These are phyloP conservation scores for Habropoda laboriosa DNA, from an alignment of 1,140 invertebrate genomes.

Conservation along the genomic window DNA sequence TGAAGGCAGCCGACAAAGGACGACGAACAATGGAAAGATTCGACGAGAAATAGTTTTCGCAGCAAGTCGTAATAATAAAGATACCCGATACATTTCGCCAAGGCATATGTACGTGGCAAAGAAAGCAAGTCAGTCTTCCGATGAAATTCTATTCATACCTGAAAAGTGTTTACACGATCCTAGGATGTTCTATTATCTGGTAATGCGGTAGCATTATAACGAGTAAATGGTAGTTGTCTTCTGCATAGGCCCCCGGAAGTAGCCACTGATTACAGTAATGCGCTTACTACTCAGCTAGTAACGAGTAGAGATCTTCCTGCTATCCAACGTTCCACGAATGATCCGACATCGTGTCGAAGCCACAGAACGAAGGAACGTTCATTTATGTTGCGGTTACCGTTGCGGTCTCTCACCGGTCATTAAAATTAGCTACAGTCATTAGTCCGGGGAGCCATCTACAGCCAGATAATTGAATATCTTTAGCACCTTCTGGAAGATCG, in stretches of 20 bases:
- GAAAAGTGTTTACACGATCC: slow-evolving; percentile 64
- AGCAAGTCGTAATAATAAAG: too few relatives aligned
- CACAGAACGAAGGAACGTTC: slow-evolving; percentile 38
- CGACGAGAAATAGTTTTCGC: too few relatives aligned
- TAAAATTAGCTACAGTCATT: slow-evolving; percentile 57
- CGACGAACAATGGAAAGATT: too few relatives aligned
- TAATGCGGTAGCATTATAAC: slow-evolving; percentile 76
- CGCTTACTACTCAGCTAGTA: slow-evolving; percentile 53
- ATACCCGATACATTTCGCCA: too few relatives aligned
- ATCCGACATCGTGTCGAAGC: slow-evolving; percentile 50
- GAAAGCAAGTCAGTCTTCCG: slow-evolving; percentile 34
- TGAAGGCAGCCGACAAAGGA: too few relatives aligned
- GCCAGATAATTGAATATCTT: slow-evolving; percentile 66
- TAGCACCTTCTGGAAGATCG: slow-evolving; percentile 60
- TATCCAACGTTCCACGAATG: slow-evolving; percentile 66
- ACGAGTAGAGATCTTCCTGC: slow-evolving; percentile 72
- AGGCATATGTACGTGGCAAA: neutral
- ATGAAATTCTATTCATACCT: slow-evolving; percentile 63
- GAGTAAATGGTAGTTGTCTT: slow-evolving; percentile 75
- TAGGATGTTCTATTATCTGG: slow-evolving; percentile 75
- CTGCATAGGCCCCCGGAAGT: slow-evolving; percentile 69
- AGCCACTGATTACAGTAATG: slow-evolving; percentile 72
- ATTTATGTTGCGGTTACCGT: slow-evolving; percentile 32
- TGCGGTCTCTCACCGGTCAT: slow-evolving; percentile 36
- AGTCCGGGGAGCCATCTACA: slow-evolving; percentile 46